phyloP scores from a whole-genome alignment of 1,140 invertebrate genomes.

The Copidosoma floridanum region DNA sequence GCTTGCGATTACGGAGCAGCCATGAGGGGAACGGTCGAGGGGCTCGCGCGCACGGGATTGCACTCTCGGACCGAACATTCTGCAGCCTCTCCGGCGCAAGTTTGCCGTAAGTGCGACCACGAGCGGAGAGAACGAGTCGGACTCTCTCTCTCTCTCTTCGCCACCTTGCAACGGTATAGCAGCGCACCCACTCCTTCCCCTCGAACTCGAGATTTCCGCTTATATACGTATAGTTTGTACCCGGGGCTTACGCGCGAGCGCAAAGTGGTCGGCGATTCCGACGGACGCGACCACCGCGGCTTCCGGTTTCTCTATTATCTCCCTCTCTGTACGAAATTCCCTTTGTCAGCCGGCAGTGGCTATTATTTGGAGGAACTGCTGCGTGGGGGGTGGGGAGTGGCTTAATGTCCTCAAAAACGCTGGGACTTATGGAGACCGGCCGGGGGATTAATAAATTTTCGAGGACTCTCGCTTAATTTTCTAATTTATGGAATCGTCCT shows the following conservation, averaged over 20 bases:
- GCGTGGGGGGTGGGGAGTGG: no score
- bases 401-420: no score
- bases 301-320: conserved; percentile 2
- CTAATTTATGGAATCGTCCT: no score
- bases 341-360: no score
- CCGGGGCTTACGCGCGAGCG: not conserved
- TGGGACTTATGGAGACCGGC: no score
- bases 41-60: conserved; percentile 3
- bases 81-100: no score
- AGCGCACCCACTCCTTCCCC: not conserved
- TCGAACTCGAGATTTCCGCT: conserved; percentile 13
- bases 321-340: no score
- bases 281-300: conserved; percentile 4
- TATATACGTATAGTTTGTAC: not conserved
- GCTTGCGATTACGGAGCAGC: not conserved
- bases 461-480: no score
- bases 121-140: not conserved
- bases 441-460: no score
- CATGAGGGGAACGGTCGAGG: not conserved
- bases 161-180: no score
- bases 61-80: not conserved
- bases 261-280: conserved; percentile 11
- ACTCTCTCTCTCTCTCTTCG: no score
- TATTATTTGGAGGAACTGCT: no score
- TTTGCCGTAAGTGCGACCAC: conserved; percentile 16